Percentiles rank a stretch among this genome's conserved stretches.
Evolutionary conservation across 2,888 invertebrate genomes (phyloP).

Genomic region (Tenthredo scrophulariae): DNA sequence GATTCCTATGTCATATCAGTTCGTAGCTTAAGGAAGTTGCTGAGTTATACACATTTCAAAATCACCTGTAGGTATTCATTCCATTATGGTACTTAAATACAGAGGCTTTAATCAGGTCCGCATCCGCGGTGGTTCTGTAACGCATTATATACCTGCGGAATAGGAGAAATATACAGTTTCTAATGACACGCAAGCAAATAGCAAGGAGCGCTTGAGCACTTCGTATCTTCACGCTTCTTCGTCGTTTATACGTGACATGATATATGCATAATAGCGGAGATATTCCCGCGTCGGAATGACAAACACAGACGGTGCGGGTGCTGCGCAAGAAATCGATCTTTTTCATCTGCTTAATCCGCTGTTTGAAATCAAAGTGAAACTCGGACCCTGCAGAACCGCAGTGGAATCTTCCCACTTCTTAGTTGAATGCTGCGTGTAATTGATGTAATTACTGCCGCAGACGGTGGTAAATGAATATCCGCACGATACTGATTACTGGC

Average conservation of each 20-base stretch:
- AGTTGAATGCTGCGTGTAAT: conserved; percentile 59
- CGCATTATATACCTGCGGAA: not conserved
- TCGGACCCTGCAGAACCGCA: conserved; percentile 42
- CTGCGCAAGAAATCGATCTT: not conserved
- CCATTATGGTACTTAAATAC: not conserved
- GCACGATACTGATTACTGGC: not conserved
- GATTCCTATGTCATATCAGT: not conserved
- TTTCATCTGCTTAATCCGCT: conserved; percentile 64
- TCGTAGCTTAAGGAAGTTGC: not conserved
- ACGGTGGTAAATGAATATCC: conserved; percentile 25
- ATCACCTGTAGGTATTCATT: not conserved
- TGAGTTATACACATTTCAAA: not conserved
- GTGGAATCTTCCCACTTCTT: not conserved
- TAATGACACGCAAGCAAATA: conserved; percentile 15
- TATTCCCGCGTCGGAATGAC: not conserved
- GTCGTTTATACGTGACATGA: conserved; percentile 2
- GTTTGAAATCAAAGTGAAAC: conserved; percentile 66
- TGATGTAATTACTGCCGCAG: conserved; percentile 66
- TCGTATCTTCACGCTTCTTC: not conserved
- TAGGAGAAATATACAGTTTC: not conserved
- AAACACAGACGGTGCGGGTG: not conserved
- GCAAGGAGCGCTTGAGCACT: not conserved
- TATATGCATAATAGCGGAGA: not conserved
- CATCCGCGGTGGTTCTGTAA: not conserved
- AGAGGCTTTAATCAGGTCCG: not conserved